Evolutionary conservation across 2,888 invertebrate genomes (phyloP), one percentile per base, ranked within the genome.

Genomic region (Andrena trimmerana): DNA sequence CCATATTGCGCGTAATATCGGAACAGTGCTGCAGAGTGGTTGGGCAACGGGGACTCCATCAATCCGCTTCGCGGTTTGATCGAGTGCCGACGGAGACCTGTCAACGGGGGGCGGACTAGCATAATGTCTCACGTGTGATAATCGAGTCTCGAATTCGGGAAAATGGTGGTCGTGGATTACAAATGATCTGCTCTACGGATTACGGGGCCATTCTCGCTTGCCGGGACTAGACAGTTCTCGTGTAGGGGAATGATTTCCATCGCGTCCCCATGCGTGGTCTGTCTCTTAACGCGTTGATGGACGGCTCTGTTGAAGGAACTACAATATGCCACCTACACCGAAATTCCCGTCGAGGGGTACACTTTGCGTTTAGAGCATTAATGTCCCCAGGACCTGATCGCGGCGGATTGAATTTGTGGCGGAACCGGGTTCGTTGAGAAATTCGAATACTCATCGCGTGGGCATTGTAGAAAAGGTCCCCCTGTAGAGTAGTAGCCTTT

Each of bases 71-170:
- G 81, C 69, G 72, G 85, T 81, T 85, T 85, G 85, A 84, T 85
- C 70, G 84, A 84, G 84, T 84, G 80, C 71, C 82, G 78, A 73
- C 84, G 78, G 73, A 73, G 78, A 70, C 66, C 75, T 83, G 83
- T 83, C 83, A 83, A 71, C 69, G 36, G 50, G 52, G 66, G 73
- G 13, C 42, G 42, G 42, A 36, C 75, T 76, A 81, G 81, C 81
- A 83, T 83, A 84, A 83, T 84, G 83, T 84, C 79, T 77, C 82
- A 82, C 78, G 82, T 77, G 83, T 83, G 83, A 83, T 83, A 83
- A 83, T 83, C 82, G 82, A 83, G 83, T 83, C 83, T 82, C 82
- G 83, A 82, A 66, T 83, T 71, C 54, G 78, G 67, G 72, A 65
- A 76, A 67, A 66, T 24, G 60, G 62, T 78, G 78, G 67, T 82